Evolutionary conservation across 1,140 invertebrate genomes (phyloP).

Genomic region (Rhopalosiphum padi): DNA sequence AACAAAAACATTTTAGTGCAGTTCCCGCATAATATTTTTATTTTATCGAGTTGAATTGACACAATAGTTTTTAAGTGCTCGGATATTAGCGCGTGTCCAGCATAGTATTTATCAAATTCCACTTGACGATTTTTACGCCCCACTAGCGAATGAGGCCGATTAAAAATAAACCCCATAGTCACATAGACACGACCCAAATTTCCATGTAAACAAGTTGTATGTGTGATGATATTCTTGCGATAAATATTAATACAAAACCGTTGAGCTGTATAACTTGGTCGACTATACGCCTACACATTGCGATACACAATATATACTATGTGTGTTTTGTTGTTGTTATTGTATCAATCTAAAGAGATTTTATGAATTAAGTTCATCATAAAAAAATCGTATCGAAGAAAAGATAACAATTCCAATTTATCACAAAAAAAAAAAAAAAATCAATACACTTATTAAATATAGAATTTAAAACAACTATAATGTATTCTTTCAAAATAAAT

Average conservation of each 20-base stretch:
- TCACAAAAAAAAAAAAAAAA: not conserved
- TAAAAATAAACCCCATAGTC: conserved; percentile 49
- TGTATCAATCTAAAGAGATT: not conserved
- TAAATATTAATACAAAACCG: conserved; percentile 27
- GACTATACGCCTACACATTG: not conserved
- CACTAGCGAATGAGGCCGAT: conserved; percentile 47
- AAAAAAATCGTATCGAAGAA: not conserved
- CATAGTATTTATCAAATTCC: not conserved
- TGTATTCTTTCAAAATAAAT: not conserved
- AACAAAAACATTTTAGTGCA: not conserved
- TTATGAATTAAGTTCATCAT: not conserved
- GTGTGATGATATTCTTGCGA: not conserved
- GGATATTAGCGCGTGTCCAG: not conserved
- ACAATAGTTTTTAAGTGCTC: not conserved
- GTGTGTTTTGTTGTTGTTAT: not conserved
- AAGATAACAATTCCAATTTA: not conserved
- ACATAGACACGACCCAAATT: conserved; percentile 31
- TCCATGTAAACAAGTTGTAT: conserved; percentile 34
- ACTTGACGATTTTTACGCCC: not conserved
- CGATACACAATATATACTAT: not conserved
- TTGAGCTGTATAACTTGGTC: not conserved
- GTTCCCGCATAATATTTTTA: not conserved
- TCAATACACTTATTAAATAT: not conserved
- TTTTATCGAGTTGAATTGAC: not conserved
- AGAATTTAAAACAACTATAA: not conserved